Evolutionary conservation across 2,113 vertebrate genomes (phyloP), one percentile per base, ranked within the genome.

Genomic region (Quiscalus mexicanus): DNA sequence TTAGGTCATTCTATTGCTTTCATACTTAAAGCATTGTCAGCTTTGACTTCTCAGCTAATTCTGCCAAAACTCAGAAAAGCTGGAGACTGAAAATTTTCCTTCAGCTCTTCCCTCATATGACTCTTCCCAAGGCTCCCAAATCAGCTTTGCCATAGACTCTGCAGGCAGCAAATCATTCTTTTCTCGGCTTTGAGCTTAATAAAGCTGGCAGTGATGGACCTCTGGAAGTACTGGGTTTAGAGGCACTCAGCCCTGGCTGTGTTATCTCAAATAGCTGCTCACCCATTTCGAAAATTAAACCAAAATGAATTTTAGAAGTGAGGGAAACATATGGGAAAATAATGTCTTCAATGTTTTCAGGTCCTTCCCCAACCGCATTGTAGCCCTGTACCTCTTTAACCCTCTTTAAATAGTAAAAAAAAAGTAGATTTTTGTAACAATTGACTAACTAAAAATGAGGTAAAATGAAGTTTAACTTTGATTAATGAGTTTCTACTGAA

Each of bases 401-500:
- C 27, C 31, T 8, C 11, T 68, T 25, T 31, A 71, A 37, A 71
- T 0, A 44, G 19, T 7, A 35, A 5, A 8, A 7, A 8, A 85
- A 76, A 82, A 39, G 5, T 5, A 56, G 39, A 37, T 60, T 5
- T 83, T 69, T 39, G 14, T 45, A 59, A 70, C 17, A 35, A 15
- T 0, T 64, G 28, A 16, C 28, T 73, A 56, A 45, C 20, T 53
- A 18, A 39, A 90, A 67, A n/a, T 76, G 33, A 52, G 31, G 39
- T 68, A 77, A 90, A 90, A 20, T 55, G 59, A 94, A 90, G 67
- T 58, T 87, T 75, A 90, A 39, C 11, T 77, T 67, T 92, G 85
- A 93, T 95, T 94, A 96, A 93, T 69, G 41, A 20, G 20, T 45
- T 41, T 52, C 35, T 94, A 70, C 69, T 89, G 65, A 62, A 91